Evolutionary conservation across 1,140 invertebrate genomes (phyloP), one percentile per base, ranked within the genome.

Genomic region (Steinernema khuongi): DNA sequence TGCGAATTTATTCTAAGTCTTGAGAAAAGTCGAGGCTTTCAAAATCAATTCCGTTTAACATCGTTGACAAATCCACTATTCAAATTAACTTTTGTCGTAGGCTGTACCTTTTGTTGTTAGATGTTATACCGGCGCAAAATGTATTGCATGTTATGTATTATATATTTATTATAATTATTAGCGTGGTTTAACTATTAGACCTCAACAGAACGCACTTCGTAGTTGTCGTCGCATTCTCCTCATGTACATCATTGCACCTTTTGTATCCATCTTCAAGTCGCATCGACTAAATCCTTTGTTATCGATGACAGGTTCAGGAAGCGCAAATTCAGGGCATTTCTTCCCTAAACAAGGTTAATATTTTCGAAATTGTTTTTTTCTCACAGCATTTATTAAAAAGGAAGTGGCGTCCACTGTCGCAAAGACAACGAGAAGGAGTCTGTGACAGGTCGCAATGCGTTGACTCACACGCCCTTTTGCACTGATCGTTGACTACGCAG

Each of bases 381-480:
- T 80, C 71, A 82, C 80, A 81, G 69, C 80, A 81, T 60, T 81
- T 81, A 19, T 79, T 79, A 71, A 81, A 81, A 4, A 81, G 73
- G 44, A 81, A 81, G 43, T 81, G 80, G 22, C 74, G 44, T 28
- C 76, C 81, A 28, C 70, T 36, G 67, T 81, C 74, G 69, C 80
- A 81, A 69, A 82, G 70, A 73, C 80, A 81, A 31, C 80, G 36
- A 2, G 77, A 68, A 11, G 73, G 79, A 22, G 26, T 70, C 32
- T 74, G 71, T 4, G 66, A 67, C 30, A 67, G 30, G 50, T 82
- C 78, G 67, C 80, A 81, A 43, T 81, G 75, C 18, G 80, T 82
- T 19, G 79, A 74, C 22, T 78, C 78, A 68, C 80, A 81, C 30
- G 80, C 80, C 66, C 79, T 29, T 36, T 74, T 76, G 68, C 80